These are phyloP conservation scores for Alouatta palliata DNA, from an alignment of 2,113 vertebrate genomes.

Conservation along the genomic window DNA sequence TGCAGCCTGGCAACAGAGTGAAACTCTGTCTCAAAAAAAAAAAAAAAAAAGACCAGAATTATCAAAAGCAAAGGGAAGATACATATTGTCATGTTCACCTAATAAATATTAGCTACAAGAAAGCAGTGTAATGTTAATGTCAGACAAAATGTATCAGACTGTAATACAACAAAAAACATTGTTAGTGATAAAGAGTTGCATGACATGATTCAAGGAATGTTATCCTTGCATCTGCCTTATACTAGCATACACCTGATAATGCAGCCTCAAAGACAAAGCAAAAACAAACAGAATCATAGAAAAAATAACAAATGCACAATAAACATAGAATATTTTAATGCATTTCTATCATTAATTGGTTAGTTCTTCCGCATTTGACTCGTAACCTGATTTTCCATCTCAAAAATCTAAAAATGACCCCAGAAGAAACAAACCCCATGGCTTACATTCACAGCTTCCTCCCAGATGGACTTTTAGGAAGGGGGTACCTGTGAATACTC, in stretches of 20 bases:
- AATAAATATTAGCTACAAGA: background rate
- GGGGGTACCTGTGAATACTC: fast-evolving
- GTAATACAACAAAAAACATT: background rate
- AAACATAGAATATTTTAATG: background rate
- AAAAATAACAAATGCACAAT: background rate
- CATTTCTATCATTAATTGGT: background rate
- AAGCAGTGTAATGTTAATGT: background rate
- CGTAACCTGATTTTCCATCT: background rate
- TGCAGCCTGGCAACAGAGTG: too few species aligned
- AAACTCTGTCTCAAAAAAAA: too few species aligned
- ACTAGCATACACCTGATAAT: background rate
- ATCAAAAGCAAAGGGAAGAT: background rate
- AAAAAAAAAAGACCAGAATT: background rate
- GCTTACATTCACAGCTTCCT: background rate
- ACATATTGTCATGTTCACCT: background rate
- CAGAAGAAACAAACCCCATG: background rate
- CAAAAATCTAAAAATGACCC: background rate
- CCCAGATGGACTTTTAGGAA: background rate
- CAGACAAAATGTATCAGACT: background rate
- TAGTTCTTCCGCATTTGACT: background rate
- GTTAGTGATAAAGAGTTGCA: background rate
- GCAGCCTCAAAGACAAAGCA: background rate
- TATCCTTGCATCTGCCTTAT: background rate
- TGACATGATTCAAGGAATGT: background rate
- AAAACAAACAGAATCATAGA: background rate